A percentile compares a stretch with the other conserved stretches of the same genome.
Evolutionary conservation across 2,797 vertebrate species (phyloP).

Genomic region (Echeneis naucrates): DNA sequence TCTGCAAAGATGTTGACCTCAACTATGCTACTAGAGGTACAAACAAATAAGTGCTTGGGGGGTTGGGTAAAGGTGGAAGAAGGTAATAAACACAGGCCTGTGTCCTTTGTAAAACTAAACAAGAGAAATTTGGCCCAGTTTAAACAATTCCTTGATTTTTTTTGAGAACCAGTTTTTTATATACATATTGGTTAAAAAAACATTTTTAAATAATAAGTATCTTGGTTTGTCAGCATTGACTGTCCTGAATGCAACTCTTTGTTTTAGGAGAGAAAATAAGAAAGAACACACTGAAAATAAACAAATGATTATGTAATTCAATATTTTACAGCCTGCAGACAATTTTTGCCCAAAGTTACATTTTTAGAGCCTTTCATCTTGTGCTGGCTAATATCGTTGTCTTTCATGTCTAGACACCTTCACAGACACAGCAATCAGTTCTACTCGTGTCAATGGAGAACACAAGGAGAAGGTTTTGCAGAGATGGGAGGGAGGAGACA

Average conservation of each 20-base stretch:
- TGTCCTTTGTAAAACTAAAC: background rate
- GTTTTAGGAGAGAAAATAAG: background rate
- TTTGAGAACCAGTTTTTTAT: no score
- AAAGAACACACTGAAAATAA: background rate
- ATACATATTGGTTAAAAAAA: no score
- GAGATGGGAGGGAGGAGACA: conserved; percentile 94
- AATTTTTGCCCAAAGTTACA: background rate
- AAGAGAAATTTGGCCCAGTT: background rate
- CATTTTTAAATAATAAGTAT: background rate
- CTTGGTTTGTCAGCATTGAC: background rate
- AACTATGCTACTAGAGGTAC: conserved; percentile 93
- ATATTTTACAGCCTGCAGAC: background rate
- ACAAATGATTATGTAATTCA: background rate
- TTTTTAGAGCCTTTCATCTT: background rate
- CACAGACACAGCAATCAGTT: conserved; percentile 91
- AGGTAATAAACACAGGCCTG: background rate
- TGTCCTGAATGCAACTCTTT: background rate
- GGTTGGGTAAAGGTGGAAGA: background rate
- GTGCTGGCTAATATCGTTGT: background rate
- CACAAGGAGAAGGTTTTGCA: conserved; percentile 94
- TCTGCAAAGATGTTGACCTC: conserved; percentile 93
- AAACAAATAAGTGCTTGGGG: background rate
- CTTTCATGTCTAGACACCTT: conserved; percentile 86
- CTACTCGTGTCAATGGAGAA: conserved; percentile 91
- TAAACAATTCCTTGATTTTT: background rate